Conservation (phyloP, 1,140 invertebrate genomes). For the Chelonus insularis region DNA sequence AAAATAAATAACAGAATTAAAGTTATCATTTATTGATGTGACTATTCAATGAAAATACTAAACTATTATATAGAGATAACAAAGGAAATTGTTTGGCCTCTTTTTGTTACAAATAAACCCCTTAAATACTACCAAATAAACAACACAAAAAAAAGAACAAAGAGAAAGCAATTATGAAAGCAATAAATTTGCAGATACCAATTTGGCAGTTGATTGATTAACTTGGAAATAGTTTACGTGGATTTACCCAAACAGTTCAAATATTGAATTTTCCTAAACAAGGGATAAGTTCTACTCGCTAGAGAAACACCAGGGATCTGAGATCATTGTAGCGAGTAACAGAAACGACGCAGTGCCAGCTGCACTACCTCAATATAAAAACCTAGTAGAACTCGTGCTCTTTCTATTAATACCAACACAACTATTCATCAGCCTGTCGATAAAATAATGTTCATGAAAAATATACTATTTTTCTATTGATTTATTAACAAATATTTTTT, state of each 20-base stretch:
- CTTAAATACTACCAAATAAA: too few species aligned
- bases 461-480: background rate
- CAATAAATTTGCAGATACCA: too few species aligned
- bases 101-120: too few species aligned
- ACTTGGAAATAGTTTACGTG: too few species aligned
- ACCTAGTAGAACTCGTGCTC: background rate
- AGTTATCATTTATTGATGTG: too few species aligned
- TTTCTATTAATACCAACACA: conserved; percentile 23
- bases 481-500: background rate
- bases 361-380: conserved; percentile 3
- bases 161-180: too few species aligned
- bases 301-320: background rate
- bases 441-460: background rate
- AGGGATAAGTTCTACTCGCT: background rate
- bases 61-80: too few species aligned
- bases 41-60: too few species aligned
- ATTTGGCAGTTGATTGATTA: too few species aligned
- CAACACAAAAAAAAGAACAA: too few species aligned
- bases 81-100: too few species aligned
- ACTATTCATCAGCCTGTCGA: conserved; percentile 15
- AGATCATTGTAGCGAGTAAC: background rate
- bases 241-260: background rate
- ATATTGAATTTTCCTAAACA: background rate
- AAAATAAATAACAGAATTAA: too few species aligned
- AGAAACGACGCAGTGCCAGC: conserved; percentile 15